Evolutionary conservation across 37 sponge, comb jelly and placozoan genomes (phyloP), one percentile per base, ranked within the genome.

Genomic region (Agelas oroides): DNA sequence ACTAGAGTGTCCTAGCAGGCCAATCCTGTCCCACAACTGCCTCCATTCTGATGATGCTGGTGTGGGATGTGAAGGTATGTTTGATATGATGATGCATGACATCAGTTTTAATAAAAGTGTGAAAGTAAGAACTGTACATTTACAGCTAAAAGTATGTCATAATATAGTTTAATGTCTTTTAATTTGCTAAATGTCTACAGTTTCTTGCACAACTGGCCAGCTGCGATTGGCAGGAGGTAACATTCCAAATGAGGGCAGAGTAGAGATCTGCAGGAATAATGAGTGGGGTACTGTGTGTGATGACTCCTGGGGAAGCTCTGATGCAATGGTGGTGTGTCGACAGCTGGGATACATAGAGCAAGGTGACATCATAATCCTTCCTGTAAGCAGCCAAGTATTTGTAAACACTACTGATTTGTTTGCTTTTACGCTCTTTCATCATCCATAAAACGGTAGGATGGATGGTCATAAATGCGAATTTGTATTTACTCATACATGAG

Each of bases 11-110:
- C 5, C 46, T 19, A 35, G 72, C n/a, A 17, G 40, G 25, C 37
- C 6, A 17, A 71, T 39, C 36, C 20, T 71, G 40, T 15, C 31
- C 40, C 41, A 39, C 35, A 40, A 71, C n/a, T 40, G 40, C 19
- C 37, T 25, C 37, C 72, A 71, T 38, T 19, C 0, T 23, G 46
- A 71, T 35, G 72, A 68, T 68, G 36, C 36, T 68, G 69, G 69
- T 30, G 36, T 68, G 5, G 62, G 62, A 3, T 61, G 62, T 61
- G 62, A 61, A 61, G 62, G 62, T 61, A 5, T 3, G 46, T 3
- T 46, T 8, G n/a, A n/a, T n/a, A n/a, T n/a, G n/a, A n/a, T n/a
- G n/a, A n/a, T n/a, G n/a, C n/a, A n/a, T n/a, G n/a, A n/a, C n/a
- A n/a, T n/a, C n/a, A n/a, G n/a, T n/a, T n/a, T n/a, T n/a, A n/a